Evolutionary conservation across 1,140 invertebrate genomes (phyloP).

Genomic region (Heliothis virescens): DNA sequence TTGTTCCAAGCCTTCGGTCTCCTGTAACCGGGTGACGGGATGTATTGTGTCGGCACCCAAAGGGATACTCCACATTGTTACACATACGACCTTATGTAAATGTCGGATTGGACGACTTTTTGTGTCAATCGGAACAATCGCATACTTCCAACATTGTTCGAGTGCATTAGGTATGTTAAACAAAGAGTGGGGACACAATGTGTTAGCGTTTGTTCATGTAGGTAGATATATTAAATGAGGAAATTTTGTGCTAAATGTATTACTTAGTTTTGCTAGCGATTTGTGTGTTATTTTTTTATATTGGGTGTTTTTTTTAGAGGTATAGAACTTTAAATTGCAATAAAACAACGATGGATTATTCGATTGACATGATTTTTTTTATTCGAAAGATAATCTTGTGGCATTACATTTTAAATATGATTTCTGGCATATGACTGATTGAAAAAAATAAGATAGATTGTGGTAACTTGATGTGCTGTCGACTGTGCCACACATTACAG

Average conservation of each 20-base stretch:
- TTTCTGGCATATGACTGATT: no score
- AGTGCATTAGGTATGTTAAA: slow-evolving; percentile 29
- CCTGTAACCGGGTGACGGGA: neutral
- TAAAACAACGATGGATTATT: no score
- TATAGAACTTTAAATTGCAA: no score
- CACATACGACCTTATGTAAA: slow-evolving; percentile 35
- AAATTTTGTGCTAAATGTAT: neutral
- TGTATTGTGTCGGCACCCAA: slow-evolving; percentile 10
- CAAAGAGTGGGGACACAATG: slow-evolving; percentile 17
- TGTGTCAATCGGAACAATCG: slow-evolving; percentile 31
- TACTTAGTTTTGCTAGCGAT: no score
- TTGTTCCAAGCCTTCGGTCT: neutral
- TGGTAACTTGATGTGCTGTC: neutral
- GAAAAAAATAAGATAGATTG: no score
- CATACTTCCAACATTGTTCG: slow-evolving; percentile 18
- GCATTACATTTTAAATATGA: no score
- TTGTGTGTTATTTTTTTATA: no score
- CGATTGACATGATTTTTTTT: no score
- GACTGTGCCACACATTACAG: no score
- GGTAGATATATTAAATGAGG: neutral
- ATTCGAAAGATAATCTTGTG: no score
- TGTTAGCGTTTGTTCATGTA: neutral
- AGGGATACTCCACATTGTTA: slow-evolving; percentile 17
- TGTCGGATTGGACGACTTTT: slow-evolving; percentile 20
- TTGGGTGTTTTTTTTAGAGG: no score